phyloP scores from a whole-genome alignment of 2,797 vertebrate species.

The Numenius phaeopus region DNA sequence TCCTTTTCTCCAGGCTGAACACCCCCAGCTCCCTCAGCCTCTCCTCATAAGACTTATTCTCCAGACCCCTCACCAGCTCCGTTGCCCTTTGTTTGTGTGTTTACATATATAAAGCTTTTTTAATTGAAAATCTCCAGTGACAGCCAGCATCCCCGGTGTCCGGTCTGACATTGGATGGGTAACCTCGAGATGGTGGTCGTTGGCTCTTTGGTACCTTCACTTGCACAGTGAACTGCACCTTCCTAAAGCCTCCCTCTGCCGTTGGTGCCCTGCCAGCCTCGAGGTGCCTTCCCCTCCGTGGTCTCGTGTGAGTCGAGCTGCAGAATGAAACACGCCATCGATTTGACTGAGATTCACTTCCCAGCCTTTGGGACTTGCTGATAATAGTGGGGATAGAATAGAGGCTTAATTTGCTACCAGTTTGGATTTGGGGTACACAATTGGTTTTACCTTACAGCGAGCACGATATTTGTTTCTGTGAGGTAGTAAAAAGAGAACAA shows the following conservation, averaged over 20 bases:
- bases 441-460: background rate
- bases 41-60: no score
- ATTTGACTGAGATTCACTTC: background rate
- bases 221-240: background rate
- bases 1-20: no score
- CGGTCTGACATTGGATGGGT: background rate
- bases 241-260: background rate
- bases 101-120: background rate
- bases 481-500: slow-evolving; percentile 29
- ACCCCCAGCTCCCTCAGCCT: no score
- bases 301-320: background rate
- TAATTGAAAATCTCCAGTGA: background rate
- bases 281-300: background rate
- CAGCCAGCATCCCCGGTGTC: background rate
- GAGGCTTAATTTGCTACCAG: background rate
- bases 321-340: background rate
- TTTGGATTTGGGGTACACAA: background rate
- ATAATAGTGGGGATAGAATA: background rate
- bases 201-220: background rate
- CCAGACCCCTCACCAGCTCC: no score
- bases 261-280: background rate
- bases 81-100: background rate
- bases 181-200: background rate
- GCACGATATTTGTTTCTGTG: background rate
- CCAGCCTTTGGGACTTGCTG: background rate